Percentiles rank a stretch among this genome's conserved stretches.
phyloP scores from a whole-genome alignment of 2,797 vertebrate genomes.

The Jordanella pulchra region DNA sequence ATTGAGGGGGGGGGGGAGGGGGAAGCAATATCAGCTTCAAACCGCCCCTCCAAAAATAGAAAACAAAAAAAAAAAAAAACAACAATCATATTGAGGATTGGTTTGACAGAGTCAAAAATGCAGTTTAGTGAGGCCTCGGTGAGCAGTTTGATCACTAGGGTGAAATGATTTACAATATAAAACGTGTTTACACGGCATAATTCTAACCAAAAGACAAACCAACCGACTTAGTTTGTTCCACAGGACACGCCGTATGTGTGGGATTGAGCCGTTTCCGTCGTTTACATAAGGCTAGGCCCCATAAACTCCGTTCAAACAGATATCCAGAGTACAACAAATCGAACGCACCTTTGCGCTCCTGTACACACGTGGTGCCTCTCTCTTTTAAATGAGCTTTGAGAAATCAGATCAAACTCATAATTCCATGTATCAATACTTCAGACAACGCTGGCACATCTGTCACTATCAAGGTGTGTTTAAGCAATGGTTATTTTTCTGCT shows the following conservation, averaged over 20 bases:
- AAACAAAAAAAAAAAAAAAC: too few species aligned
- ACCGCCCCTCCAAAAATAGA: too few species aligned
- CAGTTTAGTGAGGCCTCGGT: background rate
- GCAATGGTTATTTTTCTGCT: slow-evolving; percentile 4
- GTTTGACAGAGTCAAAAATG: too few species aligned
- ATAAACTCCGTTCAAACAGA: slow-evolving; percentile 30
- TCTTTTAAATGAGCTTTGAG: background rate
- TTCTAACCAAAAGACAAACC: too few species aligned
- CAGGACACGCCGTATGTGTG: accelerated
- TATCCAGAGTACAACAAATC: accelerated
- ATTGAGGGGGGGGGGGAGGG: too few species aligned
- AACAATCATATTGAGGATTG: too few species aligned
- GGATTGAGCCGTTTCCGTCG: accelerated
- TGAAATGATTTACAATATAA: background rate
- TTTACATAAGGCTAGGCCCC: accelerated
- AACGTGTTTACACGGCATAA: background rate
- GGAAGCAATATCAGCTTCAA: too few species aligned
- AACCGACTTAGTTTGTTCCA: slow-evolving; percentile 2
- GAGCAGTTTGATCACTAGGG: too few species aligned
- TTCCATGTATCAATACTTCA: accelerated
- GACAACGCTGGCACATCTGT: accelerated
- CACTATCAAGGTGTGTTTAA: accelerated
- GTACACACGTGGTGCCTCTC: slow-evolving; percentile 60
- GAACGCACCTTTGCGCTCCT: background rate
- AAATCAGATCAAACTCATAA: accelerated